phyloP scores from a whole-genome alignment of 1,140 invertebrate species.

The Hermetia illucens region DNA sequence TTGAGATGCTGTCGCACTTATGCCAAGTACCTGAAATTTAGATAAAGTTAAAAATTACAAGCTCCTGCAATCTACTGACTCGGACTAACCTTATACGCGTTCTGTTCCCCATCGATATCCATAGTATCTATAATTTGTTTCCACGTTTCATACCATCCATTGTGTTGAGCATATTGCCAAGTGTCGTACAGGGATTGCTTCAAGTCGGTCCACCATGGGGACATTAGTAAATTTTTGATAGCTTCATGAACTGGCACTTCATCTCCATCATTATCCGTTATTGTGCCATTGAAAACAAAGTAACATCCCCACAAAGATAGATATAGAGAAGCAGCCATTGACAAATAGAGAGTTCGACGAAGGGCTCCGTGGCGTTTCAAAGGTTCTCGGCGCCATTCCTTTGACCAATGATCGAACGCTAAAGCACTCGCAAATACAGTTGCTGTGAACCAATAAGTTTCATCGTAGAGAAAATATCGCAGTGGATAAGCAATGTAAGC shows the following conservation, averaged over 20 bases:
- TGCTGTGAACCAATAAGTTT: constrained; percentile 47
- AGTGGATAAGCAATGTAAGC: constrained; percentile 51
- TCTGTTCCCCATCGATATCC: constrained; percentile 79
- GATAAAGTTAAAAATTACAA: constrained; percentile 6
- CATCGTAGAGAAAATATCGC: constrained; percentile 50
- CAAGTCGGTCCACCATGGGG: constrained; percentile 63
- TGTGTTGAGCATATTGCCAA: constrained; percentile 54
- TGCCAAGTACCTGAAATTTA: constrained; percentile 48
- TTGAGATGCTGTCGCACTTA: constrained; percentile 61
- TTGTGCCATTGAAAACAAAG: constrained; percentile 78
- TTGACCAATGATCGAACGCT: constrained; percentile 57
- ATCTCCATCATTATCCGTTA: constrained; percentile 76
- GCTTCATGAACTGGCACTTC: constrained; percentile 78
- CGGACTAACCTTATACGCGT: constrained; percentile 63
- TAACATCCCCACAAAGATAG: constrained; percentile 57
- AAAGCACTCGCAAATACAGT: constrained; percentile 48
- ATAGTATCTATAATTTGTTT: constrained; percentile 70
- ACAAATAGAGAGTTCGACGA: constrained; percentile 37
- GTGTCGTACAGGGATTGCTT: constrained; percentile 59
- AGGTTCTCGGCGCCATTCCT: constrained; percentile 58
- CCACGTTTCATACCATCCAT: constrained; percentile 78
- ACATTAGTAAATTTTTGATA: constrained; percentile 77
- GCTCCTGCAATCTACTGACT: constrained; percentile 1
- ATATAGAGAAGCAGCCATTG: constrained; percentile 50
- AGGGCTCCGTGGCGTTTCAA: constrained; percentile 31